Base-by-base conservation (phyloP, 2,797 vertebrate species). In the Cyclura pinguis region DNA sequence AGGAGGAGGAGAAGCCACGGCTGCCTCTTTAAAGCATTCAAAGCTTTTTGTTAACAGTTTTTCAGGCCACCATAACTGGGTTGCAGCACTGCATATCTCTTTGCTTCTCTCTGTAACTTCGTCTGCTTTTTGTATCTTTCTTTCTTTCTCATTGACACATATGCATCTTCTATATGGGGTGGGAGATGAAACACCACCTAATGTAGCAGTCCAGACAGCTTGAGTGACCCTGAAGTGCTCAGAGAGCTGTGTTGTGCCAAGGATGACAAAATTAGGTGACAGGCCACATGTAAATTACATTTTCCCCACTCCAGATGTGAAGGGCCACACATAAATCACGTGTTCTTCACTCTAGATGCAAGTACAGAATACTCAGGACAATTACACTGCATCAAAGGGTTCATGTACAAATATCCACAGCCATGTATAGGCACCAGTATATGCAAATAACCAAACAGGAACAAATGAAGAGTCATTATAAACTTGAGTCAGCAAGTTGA, bases 401-500 rank as follows among this genome's bases (percentile, higher is more conserved):
- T 82, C 18, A 24, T n/a, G 47, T 13, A 35, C 32, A 88, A 69
- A 80, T 80, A 78, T 27, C 67, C 77, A 52, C 47, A 69, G 18
- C 32, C 73, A 35, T 78, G 7, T 77, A 10, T 77, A 24, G 29
- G 52, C 2, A 22, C 47, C 50, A 1, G 62, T n/a, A 52, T 67
- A 67, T 10, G 32, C 20, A 14, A 38, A 82, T 38, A 50, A 80
- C 38, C 59, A 88, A 59, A 32, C 4, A 73, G 52, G 52, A 69
- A 69, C 47, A 88, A 18, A 87, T 27, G 24, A 59, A 50, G 9
- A 52, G 22, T 27, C 13, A 78, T 18, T 47, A 20, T 50, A 50
- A n/a, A 18, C 92, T 73, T 69, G 85, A 93, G 80, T 76, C 92
- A 84, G 84, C 42, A 42, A 62, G n/a, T 55, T 50, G 78, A 27